These are phyloP conservation scores for Galbula dea DNA, from an alignment of 2,113 vertebrate species.

Conservation along the genomic window DNA sequence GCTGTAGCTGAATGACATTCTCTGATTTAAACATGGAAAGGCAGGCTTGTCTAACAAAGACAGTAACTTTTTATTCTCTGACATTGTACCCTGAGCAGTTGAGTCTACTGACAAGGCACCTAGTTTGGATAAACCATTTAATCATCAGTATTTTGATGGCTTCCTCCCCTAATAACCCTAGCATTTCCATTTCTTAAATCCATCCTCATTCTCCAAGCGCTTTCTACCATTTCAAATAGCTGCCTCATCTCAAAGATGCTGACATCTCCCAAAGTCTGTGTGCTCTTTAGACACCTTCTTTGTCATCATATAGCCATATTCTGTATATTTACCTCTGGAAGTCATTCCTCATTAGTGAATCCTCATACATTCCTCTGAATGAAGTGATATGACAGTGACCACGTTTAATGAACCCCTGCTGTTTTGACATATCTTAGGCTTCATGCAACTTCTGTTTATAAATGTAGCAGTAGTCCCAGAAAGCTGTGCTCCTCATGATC, in stretches of 20 bases:
- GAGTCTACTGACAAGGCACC: not conserved
- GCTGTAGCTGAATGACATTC: not conserved
- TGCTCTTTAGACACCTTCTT: not conserved
- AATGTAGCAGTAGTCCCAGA: not conserved
- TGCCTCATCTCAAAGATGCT: not conserved
- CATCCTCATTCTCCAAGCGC: not conserved
- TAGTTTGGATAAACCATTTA: not conserved
- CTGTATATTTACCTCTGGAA: not conserved
- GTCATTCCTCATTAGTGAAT: slow-evolving; percentile 8
- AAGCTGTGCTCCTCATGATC: not conserved
- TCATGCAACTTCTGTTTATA: not conserved
- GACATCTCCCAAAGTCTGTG: not conserved
- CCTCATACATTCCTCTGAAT: not conserved
- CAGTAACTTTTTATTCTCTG: not conserved
- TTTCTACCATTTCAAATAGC: not conserved
- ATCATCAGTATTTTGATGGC: not conserved
- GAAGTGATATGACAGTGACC: not conserved
- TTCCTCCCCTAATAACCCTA: not conserved
- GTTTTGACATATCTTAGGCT: not conserved
- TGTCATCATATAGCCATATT: not conserved
- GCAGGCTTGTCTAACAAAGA: not conserved
- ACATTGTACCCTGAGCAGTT: not conserved
- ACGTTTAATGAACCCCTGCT: slow-evolving; percentile 34
- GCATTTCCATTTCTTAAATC: not conserved
- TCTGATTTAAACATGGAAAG: not conserved